Base-by-base conservation (phyloP, 2,888 invertebrate species). In the Calameuta idolon region DNA sequence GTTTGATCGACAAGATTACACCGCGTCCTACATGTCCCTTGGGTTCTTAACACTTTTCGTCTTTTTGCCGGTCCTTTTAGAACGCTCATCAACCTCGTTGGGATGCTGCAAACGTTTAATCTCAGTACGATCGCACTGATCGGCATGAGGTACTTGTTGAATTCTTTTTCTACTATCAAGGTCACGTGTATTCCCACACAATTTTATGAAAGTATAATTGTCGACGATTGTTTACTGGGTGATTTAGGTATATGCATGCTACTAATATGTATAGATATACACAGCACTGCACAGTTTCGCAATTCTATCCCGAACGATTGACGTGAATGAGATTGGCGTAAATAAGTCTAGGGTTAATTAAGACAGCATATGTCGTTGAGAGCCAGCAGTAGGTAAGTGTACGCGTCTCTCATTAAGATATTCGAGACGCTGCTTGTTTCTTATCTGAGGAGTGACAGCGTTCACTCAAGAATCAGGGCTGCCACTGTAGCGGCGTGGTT, bases 1-100 rank as follows among this genome's bases (percentile, higher is more conserved):
- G 90, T 91, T 91, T 90, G 91, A 91, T 90, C 90, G 89, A 91
- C 91, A 91, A 91, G 91, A 91, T 91, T 90, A 91, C 89, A 87
- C 86, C 87, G 87, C 90, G 88, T 91, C 89, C 87, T 89, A 91
- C 90, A 90, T 91, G 89, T 88, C 86, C 88, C 86, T 86, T 85
- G 83, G 88, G 88, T 86, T 82, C 85, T 85, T 82, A 82, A 85
- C 77, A 82, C 81, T 81, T 82, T 82, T 79, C 82, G 86, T 83
- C 81, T 82, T 82, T 79, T 76, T 79, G 75, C 80, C 78, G 76
- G 55, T 55, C 23, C 55, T 55, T 23, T 55, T 55, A 23, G 23
- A 55, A 23, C 55, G 23, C 55, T 23, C 55, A 23, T 55, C 55
- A 23, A 55, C 23, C 23, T 55, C 23, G 23, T 55, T 23, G 55